phyloP scores from a whole-genome alignment of 1,140 invertebrate species.

The Papilio dardanus region DNA sequence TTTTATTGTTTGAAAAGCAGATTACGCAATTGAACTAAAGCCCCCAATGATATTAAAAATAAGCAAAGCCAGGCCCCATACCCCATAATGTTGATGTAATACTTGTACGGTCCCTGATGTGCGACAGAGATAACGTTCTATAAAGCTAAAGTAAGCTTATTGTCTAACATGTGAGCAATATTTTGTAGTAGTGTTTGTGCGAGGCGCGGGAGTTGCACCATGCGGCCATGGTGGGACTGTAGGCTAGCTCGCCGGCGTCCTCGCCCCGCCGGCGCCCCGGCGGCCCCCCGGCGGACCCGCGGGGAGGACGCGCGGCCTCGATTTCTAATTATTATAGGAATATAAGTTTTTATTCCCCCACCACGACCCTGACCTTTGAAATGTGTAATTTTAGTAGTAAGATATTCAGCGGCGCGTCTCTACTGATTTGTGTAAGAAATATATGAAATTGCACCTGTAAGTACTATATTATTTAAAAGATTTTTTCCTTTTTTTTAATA shows the following conservation, averaged over 20 bases:
- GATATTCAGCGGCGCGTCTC: constrained; percentile 27
- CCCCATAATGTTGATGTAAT: too few species aligned
- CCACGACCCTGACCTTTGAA: constrained; percentile 75
- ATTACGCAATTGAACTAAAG: too few species aligned
- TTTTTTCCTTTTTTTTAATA: too few species aligned
- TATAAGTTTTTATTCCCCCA: constrained; percentile 53
- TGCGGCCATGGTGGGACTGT: constrained; percentile 78
- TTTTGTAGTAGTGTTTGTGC: too few species aligned
- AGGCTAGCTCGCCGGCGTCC: constrained; percentile 64
- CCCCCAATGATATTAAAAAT: too few species aligned
- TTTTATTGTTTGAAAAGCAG: too few species aligned
- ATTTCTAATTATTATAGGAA: constrained; percentile 62
- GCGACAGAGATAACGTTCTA: too few species aligned
- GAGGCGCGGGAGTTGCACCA: constrained; percentile 67
- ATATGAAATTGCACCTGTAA: not conserved
- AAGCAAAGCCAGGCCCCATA: too few species aligned
- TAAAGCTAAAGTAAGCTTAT: too few species aligned
- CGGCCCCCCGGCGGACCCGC: constrained; percentile 54
- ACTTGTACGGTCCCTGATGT: too few species aligned
- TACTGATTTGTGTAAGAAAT: not conserved
- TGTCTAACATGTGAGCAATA: too few species aligned
- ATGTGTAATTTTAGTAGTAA: constrained; percentile 70
- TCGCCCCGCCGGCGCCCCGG: constrained; percentile 37
- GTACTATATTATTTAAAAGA: not conserved
- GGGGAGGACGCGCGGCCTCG: constrained; percentile 70